Percentiles rank a stretch among this genome's conserved stretches.
These are phyloP conservation scores for Plemyria rubiginata DNA, from an alignment of 2,888 invertebrate genomes.

Conservation along the genomic window DNA sequence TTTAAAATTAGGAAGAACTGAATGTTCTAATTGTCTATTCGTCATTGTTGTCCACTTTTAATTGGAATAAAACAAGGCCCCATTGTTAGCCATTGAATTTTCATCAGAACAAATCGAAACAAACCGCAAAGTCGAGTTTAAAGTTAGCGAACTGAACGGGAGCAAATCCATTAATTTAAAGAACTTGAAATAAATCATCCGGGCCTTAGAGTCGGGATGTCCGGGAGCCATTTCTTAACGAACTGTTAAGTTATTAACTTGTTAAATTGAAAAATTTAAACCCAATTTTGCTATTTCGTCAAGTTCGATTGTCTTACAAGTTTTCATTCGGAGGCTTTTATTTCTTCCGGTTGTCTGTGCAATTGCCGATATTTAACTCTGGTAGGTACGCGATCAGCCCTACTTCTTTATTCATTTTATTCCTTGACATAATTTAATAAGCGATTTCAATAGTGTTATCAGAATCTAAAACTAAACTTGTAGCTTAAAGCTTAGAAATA, in stretches of 20 bases:
- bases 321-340: slow-evolving; percentile 42
- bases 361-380: slow-evolving; percentile 39
- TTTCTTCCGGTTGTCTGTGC: slow-evolving; percentile 37
- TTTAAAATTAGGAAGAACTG: slow-evolving; percentile 11
- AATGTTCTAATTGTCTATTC: slow-evolving; percentile 19
- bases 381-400: slow-evolving; percentile 26
- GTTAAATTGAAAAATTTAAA: slow-evolving; percentile 53
- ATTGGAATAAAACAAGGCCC: slow-evolving; percentile 36
- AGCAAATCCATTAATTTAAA: slow-evolving; percentile 75
- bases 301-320: slow-evolving; percentile 42
- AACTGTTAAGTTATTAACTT: slow-evolving; percentile 57
- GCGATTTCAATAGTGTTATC: slow-evolving; percentile 30
- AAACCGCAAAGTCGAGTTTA: slow-evolving; percentile 73
- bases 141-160: slow-evolving; percentile 62
- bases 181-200: slow-evolving; percentile 77
- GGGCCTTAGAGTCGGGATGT: slow-evolving; percentile 61
- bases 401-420: slow-evolving; percentile 33
- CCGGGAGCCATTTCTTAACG: slow-evolving; percentile 52
- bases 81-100: slow-evolving; percentile 71
- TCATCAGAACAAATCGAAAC: slow-evolving; percentile 78
- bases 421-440: slow-evolving; percentile 26
- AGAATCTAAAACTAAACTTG: background rate
- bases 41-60: slow-evolving; percentile 30
- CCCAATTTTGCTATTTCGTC: slow-evolving; percentile 46
- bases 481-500: background rate